Percentiles rank a stretch among this genome's conserved stretches.
These are phyloP conservation scores for Lasioglossum albipes DNA, from an alignment of 1,140 invertebrate genomes.

Conservation along the genomic window DNA sequence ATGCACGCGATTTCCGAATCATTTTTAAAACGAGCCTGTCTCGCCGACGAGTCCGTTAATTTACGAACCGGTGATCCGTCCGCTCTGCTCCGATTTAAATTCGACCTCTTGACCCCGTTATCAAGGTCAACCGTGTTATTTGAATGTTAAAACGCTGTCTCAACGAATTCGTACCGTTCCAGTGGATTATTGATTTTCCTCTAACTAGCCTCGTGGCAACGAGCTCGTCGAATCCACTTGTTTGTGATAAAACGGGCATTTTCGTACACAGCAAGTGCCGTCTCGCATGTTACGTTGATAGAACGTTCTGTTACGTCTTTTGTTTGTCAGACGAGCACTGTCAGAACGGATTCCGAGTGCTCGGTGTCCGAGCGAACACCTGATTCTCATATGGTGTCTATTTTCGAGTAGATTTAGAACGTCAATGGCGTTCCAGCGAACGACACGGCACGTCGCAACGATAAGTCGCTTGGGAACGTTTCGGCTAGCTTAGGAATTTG, in stretches of 20 bases:
- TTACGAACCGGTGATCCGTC: not conserved
- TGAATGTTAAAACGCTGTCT: too few species aligned
- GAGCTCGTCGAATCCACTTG: too few species aligned
- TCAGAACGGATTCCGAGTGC: not conserved
- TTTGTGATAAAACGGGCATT: too few species aligned
- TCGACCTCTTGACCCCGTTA: slow-evolving; percentile 13
- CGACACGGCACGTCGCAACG: not conserved
- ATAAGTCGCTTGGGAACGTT: not conserved
- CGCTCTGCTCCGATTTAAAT: not conserved
- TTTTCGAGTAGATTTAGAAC: not conserved
- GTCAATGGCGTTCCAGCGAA: not conserved
- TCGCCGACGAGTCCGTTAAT: not conserved
- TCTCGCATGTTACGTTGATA: too few species aligned
- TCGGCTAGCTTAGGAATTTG: not conserved
- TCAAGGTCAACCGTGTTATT: slow-evolving; percentile 31
- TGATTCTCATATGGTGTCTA: not conserved
- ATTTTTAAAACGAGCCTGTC: not conserved
- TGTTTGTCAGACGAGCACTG: not conserved
- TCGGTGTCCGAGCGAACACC: not conserved
- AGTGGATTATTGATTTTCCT: not conserved
- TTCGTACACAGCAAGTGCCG: too few species aligned
- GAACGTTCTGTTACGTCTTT: too few species aligned
- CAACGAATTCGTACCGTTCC: not conserved
- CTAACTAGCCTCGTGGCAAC: not conserved
- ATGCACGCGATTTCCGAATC: slow-evolving; percentile 39